Base-by-base conservation (phyloP, 2,797 vertebrate genomes). In the Geotrypetes seraphini region DNA sequence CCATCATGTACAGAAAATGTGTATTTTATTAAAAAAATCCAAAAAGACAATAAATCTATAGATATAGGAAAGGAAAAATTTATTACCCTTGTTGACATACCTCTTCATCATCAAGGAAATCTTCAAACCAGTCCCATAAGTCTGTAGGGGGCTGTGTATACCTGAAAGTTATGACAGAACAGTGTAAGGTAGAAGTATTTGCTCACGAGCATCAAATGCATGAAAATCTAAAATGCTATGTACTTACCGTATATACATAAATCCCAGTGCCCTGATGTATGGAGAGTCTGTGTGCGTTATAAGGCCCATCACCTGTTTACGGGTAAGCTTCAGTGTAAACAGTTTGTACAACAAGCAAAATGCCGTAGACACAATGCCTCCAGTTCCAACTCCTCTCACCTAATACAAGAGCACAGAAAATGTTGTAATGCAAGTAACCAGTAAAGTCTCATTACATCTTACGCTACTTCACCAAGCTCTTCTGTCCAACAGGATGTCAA, bases 101-200 rank as follows among this genome's bases (percentile, higher is more conserved):
- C 96, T 99, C 96, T 84, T 99, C 96, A 77, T 99, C 96, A 89
- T 99, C 96, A 83, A 99, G 85, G 76, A 97, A 99, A 55, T 86
- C 87, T 66, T 99, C 94, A 83, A 92, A 99, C 96, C 96, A 99
- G 52, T 99, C 96, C 71, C 96, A 83, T 22, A 99, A 83, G 67
- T 99, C 96, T 70, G 90, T 71, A 60, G 96, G 96, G 26, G 96
- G 95, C 24, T 98, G 96, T 60, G 95, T 98, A 62, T 99, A 98
- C 79, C 95, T 99, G 66, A 2, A 74, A 72, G n/a, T n/a, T 12
- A 53, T 5, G 63, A 54, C 52, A 41, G 69, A 2, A 64, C 5
- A 0, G 1, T n/a, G 21, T 42, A 53, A 35, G 35, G 14, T 37
- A 57, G 55, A 16, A 23, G 33, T 14, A 50, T 5, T 3, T 56